Percentiles rank a stretch among this genome's conserved stretches.
Conservation (phyloP, 2,888 invertebrate species). For the Oscheius sp. region DNA sequence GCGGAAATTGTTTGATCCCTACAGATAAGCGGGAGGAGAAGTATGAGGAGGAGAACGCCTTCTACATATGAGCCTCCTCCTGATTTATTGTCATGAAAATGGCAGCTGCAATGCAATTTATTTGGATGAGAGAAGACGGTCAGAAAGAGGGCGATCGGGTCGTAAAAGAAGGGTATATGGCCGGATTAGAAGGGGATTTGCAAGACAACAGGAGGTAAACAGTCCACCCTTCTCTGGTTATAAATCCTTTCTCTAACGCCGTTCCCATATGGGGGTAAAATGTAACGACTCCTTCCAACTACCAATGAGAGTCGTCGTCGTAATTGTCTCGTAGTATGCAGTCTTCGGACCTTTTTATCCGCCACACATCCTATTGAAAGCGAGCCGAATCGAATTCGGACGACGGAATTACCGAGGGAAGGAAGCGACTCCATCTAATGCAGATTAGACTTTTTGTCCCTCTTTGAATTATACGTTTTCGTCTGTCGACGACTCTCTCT, state of each 20-base stretch:
- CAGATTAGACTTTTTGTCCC: constrained; percentile 4
- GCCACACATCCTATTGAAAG: constrained; percentile 29
- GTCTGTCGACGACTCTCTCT: not conserved
- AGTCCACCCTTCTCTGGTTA: not conserved
- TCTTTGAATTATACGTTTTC: no score
- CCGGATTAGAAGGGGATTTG: no score
- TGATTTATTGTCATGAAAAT: not conserved
- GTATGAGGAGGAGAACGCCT: not conserved
- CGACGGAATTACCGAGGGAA: constrained; percentile 17
- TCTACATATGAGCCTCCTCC: not conserved
- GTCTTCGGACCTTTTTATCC: constrained; percentile 19
- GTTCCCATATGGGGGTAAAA: constrained; percentile 17
- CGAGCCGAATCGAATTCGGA: constrained; percentile 28
- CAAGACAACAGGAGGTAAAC: not conserved
- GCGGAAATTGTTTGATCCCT: not conserved
- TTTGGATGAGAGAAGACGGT: no score
- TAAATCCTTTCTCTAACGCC: constrained; percentile 25
- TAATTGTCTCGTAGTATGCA: not conserved
- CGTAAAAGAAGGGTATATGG: no score
- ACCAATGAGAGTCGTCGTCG: constrained; percentile 14
- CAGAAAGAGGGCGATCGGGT: no score
- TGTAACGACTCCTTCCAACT: not conserved
- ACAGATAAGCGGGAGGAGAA: not conserved
- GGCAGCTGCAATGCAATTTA: no score
- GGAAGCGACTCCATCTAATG: constrained; percentile 13